Conservation (phyloP, 2,888 invertebrate species). For the Leptopilina syphax region DNA sequence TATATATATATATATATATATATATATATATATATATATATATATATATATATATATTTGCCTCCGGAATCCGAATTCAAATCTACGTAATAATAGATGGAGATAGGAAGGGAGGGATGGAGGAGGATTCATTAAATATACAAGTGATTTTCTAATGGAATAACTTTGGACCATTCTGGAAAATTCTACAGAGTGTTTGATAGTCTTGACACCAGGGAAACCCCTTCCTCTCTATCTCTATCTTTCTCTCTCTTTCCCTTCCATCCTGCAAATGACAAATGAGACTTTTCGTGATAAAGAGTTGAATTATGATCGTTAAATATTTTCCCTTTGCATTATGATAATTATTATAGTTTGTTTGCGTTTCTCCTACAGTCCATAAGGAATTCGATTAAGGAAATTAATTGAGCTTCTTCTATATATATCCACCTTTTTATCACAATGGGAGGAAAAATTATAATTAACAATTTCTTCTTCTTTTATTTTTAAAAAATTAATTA, state of each 20-base stretch:
- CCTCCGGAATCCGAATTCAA: not conserved
- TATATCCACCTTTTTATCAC: not conserved
- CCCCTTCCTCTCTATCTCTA: not conserved
- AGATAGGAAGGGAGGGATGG: not conserved
- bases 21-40: too few relatives aligned
- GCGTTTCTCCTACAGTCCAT: not conserved
- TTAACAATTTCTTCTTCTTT: too few relatives aligned
- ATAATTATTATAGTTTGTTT: constrained; percentile 30
- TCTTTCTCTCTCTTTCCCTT: not conserved
- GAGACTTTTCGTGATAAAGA: not conserved
- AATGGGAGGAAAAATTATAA: too few relatives aligned
- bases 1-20: too few relatives aligned
- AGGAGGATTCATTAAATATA: not conserved
- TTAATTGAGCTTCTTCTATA: constrained; percentile 8
- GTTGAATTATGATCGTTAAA: constrained; percentile 19
- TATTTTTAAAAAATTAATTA: too few relatives aligned
- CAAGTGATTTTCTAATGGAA: not conserved
- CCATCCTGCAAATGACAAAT: not conserved
- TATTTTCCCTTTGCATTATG: constrained; percentile 4
- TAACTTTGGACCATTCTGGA: not conserved
- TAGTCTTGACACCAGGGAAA: too few relatives aligned
- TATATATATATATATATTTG: not conserved
- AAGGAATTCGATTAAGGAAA: not conserved
- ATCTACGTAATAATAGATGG: not conserved
- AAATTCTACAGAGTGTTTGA: not conserved